Conservation (phyloP, 1,140 invertebrate genomes). For the Hetaerina americana region DNA sequence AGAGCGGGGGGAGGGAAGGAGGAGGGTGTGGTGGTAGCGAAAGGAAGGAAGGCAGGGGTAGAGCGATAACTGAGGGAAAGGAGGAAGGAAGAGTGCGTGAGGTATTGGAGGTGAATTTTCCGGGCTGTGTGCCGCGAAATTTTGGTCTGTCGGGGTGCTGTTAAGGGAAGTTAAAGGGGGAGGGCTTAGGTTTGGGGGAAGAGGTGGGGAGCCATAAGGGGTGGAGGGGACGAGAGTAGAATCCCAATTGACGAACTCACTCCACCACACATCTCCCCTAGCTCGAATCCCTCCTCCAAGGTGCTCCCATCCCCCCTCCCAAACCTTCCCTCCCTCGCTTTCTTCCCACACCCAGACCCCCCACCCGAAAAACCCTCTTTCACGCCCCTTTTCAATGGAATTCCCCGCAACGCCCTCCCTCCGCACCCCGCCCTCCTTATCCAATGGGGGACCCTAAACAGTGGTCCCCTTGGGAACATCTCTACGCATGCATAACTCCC, state of each 20-base stretch:
- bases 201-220: too few relatives aligned
- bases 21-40: conserved; percentile 3
- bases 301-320: too few relatives aligned
- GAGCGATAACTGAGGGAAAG: conserved; percentile 2
- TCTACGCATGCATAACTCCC: not conserved
- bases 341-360: too few relatives aligned
- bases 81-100: conserved; percentile 17
- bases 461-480: not conserved
- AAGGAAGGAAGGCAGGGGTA: conserved; percentile 14
- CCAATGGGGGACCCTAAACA: not conserved
- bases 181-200: too few relatives aligned
- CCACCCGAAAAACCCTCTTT: too few relatives aligned
- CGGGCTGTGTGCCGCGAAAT: conserved; percentile 29
- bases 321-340: too few relatives aligned
- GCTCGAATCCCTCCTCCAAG: too few relatives aligned
- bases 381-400: not conserved
- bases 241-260: not conserved
- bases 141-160: conserved; percentile 27
- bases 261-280: too few relatives aligned
- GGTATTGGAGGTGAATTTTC: conserved; percentile 26
- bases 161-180: too few relatives aligned
- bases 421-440: too few relatives aligned
- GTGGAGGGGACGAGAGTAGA: too few relatives aligned
- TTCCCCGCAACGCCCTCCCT: not conserved
- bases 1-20: not conserved